Percentiles rank a stretch among this genome's conserved stretches.
Conservation (phyloP, 2,113 vertebrate genomes). For the Sinocyclocheilus grahami region DNA sequence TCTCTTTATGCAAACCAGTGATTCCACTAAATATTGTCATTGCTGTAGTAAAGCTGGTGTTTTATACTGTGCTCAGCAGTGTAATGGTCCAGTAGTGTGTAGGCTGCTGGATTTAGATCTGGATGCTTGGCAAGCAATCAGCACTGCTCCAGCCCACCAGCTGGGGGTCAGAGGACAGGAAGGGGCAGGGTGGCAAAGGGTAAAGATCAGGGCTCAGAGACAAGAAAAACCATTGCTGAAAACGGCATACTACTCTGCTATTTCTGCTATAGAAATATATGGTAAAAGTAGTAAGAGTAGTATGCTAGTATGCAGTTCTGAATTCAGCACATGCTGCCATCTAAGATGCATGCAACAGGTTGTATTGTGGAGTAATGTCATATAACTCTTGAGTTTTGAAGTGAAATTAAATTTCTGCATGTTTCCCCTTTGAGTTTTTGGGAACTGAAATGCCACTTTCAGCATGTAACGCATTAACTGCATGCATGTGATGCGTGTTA, state of each 20-base stretch:
- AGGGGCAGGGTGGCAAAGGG: background rate
- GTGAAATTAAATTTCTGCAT: background rate
- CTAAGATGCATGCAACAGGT: background rate
- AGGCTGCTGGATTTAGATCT: slow-evolving; percentile 91
- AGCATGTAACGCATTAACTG: background rate
- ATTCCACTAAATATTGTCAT: background rate
- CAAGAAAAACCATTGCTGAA: background rate
- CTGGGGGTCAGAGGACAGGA: slow-evolving; percentile 72
- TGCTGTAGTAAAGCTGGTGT: slow-evolving; percentile 30
- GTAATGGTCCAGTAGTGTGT: slow-evolving; percentile 82
- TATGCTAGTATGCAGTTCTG: no score
- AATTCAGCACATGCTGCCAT: no score
- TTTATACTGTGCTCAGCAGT: slow-evolving; percentile 72
- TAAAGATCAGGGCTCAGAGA: slow-evolving; percentile 28
- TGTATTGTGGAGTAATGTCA: no score
- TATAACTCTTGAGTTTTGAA: background rate
- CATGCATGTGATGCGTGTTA: slow-evolving; percentile 18
- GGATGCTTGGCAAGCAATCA: slow-evolving; percentile 80
- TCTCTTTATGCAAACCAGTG: background rate
- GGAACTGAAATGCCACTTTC: background rate
- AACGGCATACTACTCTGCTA: no score
- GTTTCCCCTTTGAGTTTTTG: background rate
- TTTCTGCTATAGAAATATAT: no score
- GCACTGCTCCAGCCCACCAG: slow-evolving; percentile 75
- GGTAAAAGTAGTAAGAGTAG: no score